Evolutionary conservation across 2,113 vertebrate species (phyloP), one percentile per base, ranked within the genome.

Genomic region (Pseudorhombus dupliciocellatus): DNA sequence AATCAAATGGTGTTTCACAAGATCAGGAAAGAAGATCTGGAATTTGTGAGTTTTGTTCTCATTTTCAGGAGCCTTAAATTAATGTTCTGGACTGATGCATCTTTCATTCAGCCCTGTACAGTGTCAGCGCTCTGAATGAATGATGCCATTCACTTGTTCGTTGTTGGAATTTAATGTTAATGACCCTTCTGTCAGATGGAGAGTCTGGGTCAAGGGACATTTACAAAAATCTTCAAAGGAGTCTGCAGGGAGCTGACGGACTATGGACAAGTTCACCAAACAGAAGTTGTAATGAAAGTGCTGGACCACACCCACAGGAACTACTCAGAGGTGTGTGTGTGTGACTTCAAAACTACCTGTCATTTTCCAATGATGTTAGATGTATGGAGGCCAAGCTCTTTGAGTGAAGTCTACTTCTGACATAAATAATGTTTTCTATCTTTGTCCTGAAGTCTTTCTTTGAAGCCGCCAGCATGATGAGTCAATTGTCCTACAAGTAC

Each of bases 401-500:
- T 3, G 4, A 42, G 40, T 16, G 40, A 15, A 44, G 4, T 15
- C 16, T 16, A 18, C 16, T 16, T 44, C 40, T 44, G 40, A 16
- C 40, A 44, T 48, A 2, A 48, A 20, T 48, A 48, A 20, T 48
- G 7, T 24, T 22, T 65, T 69, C 15, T 26, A 0, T 34, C 12
- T 66, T 63, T 71, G 30, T 75, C 40, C 28, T 58, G 0, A 78
- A 99, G 98, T 98, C 97, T 20, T 99, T 99, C 91, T 98, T 97
- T 91, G 98, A 99, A 92, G 97, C 98, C 30, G 97, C 97, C 86
- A 99, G 98, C 89, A 98, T 99, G 97, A 99, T 99, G 97, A 99
- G 96, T 86, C 97, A 99, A 87, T 94, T 99, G 82, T 98, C 97
- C 78, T 96, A 99, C 75, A 98, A 97, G 79, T 96, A 99, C 85